Conservation (phyloP, 1,140 invertebrate species). For the Pantala flavescens region DNA sequence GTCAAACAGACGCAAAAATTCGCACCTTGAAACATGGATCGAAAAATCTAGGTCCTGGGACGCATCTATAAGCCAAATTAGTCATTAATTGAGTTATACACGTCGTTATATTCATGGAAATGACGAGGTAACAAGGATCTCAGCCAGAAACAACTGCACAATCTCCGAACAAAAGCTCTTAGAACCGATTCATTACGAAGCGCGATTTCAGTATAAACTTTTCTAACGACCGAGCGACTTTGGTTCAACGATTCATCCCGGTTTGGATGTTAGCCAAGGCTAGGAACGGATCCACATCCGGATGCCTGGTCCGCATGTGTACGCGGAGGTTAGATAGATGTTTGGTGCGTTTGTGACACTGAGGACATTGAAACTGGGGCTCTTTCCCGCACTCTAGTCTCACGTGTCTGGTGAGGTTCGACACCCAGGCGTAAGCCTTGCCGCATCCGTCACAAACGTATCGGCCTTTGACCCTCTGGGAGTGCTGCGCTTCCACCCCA, state of each 20-base stretch:
- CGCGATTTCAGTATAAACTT: too few relatives aligned
- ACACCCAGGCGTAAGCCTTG: conserved; percentile 44
- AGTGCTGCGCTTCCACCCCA: not conserved
- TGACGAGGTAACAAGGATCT: too few relatives aligned
- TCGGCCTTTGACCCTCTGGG: conserved; percentile 21
- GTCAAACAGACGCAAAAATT: too few relatives aligned
- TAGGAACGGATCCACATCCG: not conserved
- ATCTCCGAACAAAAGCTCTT: too few relatives aligned
- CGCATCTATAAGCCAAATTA: too few relatives aligned
- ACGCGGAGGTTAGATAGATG: conserved; percentile 19
- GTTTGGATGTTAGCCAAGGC: not conserved
- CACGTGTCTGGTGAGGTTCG: conserved; percentile 51
- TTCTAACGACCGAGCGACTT: too few relatives aligned
- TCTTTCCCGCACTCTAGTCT: conserved; percentile 50
- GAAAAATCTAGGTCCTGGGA: too few relatives aligned
- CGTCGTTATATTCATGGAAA: too few relatives aligned
- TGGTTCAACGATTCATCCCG: not conserved
- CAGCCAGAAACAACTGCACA: too few relatives aligned
- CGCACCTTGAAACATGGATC: too few relatives aligned
- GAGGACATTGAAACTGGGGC: conserved; percentile 36
- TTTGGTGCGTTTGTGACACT: conserved; percentile 36
- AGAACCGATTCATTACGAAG: too few relatives aligned
- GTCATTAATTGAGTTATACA: too few relatives aligned
- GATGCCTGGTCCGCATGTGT: not conserved
- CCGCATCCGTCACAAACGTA: conserved; percentile 32